Evolutionary conservation across 2,113 vertebrate genomes (phyloP), one percentile per base, ranked within the genome.

Genomic region (Archocentrus centrarchus): DNA sequence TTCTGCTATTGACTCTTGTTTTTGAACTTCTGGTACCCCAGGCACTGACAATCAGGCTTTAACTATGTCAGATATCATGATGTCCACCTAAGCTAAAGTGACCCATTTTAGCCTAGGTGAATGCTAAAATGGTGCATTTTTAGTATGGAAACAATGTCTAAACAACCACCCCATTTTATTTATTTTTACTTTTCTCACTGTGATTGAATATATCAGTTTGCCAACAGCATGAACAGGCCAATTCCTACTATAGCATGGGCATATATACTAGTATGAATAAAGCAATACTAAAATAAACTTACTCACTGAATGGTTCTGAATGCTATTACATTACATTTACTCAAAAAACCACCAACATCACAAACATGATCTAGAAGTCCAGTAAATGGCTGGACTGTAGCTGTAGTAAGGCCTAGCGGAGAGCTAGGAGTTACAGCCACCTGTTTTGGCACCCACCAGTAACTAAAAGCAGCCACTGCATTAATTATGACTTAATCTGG

Each of bases 401-500:
- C 47, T 73, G 4, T 50, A 70, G 10, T 47, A 2, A 44, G 14
- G 5, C 14, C 44, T 47, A 47, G 2, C 44, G 15, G 44, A 47
- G 4, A 47, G 44, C 14, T 47, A 47, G 44, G 5, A 15, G 44
- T 55, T 55, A 55, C 18, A 55, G 53, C 18, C 53, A 20, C 53
- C 53, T 55, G 18, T 20, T 20, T 55, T 55, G 20, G 66, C 20
- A 73, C 24, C 66, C 47, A 55, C 47, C 47, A 55, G 44, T 8
- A 53, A 70, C 66, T 32, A 70, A 70, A 70, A 17, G 24, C 17
- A 13, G 44, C 44, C 6, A 32, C 66, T 70, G 24, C 24, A 50
- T 50, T 70, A 53, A 70, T 73, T 55, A 73, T 73, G 27, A 73
- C 68, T 55, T 73, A 55, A 73, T 73, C 27, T 32, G 27, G 30